phyloP scores from a whole-genome alignment of 1,140 invertebrate species.

The Procambarus virginalis region DNA sequence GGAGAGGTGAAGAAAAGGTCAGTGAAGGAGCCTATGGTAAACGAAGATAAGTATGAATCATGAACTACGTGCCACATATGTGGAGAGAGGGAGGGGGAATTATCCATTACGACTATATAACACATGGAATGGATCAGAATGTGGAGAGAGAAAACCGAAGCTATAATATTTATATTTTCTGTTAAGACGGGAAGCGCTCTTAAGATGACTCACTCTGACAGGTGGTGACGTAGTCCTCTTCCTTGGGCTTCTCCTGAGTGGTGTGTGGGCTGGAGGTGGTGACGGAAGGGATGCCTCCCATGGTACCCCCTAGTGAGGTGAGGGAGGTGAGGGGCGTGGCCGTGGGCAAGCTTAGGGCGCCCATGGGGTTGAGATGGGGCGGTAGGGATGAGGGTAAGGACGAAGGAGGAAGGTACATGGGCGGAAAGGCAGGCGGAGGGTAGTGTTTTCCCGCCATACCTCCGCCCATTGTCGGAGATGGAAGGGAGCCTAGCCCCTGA shows the following conservation, averaged over 20 bases:
- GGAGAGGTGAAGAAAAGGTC: constrained; percentile 20
- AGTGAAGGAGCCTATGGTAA: neutral
- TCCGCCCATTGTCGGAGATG: constrained; percentile 71
- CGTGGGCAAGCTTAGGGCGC: constrained; percentile 55
- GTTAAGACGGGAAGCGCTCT: too few species aligned
- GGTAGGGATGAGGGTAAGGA: constrained; percentile 70
- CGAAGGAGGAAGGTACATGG: constrained; percentile 71
- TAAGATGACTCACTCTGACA: constrained; percentile 69
- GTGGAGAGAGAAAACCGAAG: too few species aligned
- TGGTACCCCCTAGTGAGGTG: constrained; percentile 58
- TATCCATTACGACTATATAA: too few species aligned
- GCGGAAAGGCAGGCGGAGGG: constrained; percentile 72
- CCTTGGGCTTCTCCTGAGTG: constrained; percentile 69
- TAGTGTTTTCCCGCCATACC: constrained; percentile 64
- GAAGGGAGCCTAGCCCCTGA: constrained; percentile 73
- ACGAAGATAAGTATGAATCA: neutral
- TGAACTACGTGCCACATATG: too few species aligned
- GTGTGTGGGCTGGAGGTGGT: constrained; percentile 70
- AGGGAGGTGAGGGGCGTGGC: constrained; percentile 69
- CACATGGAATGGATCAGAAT: too few species aligned
- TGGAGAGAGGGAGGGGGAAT: too few species aligned
- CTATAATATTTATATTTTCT: too few species aligned
- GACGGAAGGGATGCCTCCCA: constrained; percentile 72
- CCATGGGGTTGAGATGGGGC: constrained; percentile 65
- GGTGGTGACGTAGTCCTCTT: constrained; percentile 69